Base-by-base conservation (phyloP, 2,888 invertebrate genomes). In the Allygus modestus region DNA sequence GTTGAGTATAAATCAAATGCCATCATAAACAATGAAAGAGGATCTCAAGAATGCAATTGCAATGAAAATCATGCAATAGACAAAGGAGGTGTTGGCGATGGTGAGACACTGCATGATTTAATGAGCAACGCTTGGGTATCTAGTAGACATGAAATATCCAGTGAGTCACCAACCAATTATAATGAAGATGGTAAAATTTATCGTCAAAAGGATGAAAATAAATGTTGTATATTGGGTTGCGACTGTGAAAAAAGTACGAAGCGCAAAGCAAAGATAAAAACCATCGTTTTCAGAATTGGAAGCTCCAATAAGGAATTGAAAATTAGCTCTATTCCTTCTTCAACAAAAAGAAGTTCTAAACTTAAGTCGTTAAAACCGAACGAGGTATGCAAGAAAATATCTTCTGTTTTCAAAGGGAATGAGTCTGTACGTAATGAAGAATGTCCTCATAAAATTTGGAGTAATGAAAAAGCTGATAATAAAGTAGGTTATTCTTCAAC, bases 331-430 rank as follows among this genome's bases (percentile, higher is more conserved):
- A 2, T 5, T 17, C 7, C 9, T 7, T 65, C 31, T 65, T 28
- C 17, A 31, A 28, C 12, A 2, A 65, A 65, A 15, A 65, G 31
- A 17, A 65, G 17, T 28, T 17, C 28, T 23, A 77, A 77, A 77
- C 7, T 77, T 2, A 77, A 46, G 33, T 43, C 28, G 1, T 28
- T 51, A 5, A 77, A 23, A 15, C 51, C 46, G 7, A 77, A 51
- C 1, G n/a, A 28, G 15, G 12, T 77, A 11, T 26, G 37, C 17
- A 46, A 28, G n/a, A 77, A 43, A 12, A 77, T 77, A 77, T 28
- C 75, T 77, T 33, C 71, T 20, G 41, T 71, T 41, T 71, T 71
- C 23, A 71, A 71, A 41, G 41, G 37, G n/a, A 71, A 41, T 12
- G 31, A 41, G 17, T 15, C 65, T 23, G 4, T 4, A 23, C 12